phyloP scores from a whole-genome alignment of 2,888 invertebrate species.

The Steromphala cineraria region DNA sequence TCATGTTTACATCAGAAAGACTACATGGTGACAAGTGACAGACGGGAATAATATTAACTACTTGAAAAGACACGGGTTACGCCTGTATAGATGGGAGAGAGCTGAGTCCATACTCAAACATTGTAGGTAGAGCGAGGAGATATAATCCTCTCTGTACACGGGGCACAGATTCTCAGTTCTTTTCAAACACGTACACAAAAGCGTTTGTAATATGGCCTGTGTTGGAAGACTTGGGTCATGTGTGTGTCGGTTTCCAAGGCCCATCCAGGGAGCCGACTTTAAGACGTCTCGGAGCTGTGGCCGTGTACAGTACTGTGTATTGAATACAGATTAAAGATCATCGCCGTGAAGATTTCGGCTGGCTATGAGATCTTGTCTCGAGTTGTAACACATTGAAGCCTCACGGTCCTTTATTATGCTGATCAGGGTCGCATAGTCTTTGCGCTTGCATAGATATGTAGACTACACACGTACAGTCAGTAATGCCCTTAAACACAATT shows the following conservation, averaged over 20 bases:
- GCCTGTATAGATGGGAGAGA: not conserved
- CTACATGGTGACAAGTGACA: no score
- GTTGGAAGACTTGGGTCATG: not conserved
- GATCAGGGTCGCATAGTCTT: not conserved
- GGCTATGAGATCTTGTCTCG: not conserved
- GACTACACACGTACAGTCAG: not conserved
- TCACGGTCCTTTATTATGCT: not conserved
- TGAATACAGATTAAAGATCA: not conserved
- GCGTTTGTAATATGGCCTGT: not conserved
- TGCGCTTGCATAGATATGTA: not conserved
- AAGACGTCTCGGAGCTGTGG: no score
- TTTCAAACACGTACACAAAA: not conserved
- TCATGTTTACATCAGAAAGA: no score
- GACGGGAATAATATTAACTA: not conserved
- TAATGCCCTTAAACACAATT: not conserved
- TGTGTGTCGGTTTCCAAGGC: not conserved
- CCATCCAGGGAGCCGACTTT: not conserved
- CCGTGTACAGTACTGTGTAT: not conserved
- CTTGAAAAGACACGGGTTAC: not conserved
- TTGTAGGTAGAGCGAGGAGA: not conserved
- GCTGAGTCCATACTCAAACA: not conserved
- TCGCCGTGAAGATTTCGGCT: not conserved
- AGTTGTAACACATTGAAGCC: not conserved
- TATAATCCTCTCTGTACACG: not conserved
- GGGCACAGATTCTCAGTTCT: not conserved